phyloP scores from a whole-genome alignment of 2,888 invertebrate genomes.

The Nebria brevicollis region DNA sequence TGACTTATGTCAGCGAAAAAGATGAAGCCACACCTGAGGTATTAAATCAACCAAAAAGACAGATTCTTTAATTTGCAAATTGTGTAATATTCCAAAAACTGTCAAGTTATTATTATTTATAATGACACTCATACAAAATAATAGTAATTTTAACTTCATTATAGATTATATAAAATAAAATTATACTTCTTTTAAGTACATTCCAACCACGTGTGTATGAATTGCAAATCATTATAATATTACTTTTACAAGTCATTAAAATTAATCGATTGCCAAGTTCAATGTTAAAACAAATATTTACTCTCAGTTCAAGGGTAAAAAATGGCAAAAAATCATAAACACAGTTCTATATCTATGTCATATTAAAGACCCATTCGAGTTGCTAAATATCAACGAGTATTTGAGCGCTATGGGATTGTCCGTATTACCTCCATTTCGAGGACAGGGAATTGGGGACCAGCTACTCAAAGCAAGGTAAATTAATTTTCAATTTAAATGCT shows the following conservation, averaged over 20 bases:
- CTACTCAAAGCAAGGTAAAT: slow-evolving; percentile 52
- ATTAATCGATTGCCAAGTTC: background rate
- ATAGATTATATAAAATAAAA: no score
- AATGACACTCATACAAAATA: no score
- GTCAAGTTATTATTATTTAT: no score
- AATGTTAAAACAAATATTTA: slow-evolving; percentile 2
- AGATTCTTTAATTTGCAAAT: no score
- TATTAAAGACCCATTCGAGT: slow-evolving; percentile 51
- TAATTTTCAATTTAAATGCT: background rate
- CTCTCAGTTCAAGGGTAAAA: slow-evolving; percentile 42
- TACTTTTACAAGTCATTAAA: background rate
- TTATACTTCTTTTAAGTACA: no score
- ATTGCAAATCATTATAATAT: background rate
- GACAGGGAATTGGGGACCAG: slow-evolving; percentile 54
- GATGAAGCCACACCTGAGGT: slow-evolving; percentile 25
- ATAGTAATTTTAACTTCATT: no score
- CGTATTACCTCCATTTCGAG: slow-evolving; percentile 56
- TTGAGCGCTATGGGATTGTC: slow-evolving; percentile 57
- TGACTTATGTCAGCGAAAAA: slow-evolving; percentile 51
- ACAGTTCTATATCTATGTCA: slow-evolving; percentile 47
- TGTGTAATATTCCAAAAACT: no score
- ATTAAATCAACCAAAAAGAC: background rate
- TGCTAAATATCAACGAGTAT: slow-evolving; percentile 53
- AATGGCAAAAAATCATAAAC: slow-evolving; percentile 39
- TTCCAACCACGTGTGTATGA: background rate